Evolutionary conservation across 2,888 invertebrate species (phyloP).

Genomic region (Sussaba pulchella): DNA sequence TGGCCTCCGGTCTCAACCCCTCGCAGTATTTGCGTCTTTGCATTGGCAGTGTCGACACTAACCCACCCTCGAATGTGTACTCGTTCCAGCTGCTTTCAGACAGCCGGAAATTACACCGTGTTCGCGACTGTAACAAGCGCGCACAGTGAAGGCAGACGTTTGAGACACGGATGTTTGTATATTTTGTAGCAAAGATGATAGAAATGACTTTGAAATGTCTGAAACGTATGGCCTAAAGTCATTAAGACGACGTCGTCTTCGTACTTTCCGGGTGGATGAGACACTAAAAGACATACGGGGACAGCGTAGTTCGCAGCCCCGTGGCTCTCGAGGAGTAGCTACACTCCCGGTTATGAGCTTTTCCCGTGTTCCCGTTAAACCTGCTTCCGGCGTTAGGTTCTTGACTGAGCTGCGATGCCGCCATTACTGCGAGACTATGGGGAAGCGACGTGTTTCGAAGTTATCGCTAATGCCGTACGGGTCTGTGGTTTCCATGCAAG

Average conservation of each 20-base stretch:
- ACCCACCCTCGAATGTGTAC: conserved; percentile 21
- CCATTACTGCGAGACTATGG: conserved; percentile 30
- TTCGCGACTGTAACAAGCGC: neutral
- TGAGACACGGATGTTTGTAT: conserved; percentile 19
- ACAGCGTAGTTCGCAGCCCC: conserved; percentile 13
- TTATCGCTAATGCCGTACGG: conserved; percentile 22
- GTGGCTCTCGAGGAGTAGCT: conserved; percentile 30
- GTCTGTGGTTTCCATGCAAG: conserved; percentile 19
- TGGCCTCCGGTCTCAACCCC: neutral
- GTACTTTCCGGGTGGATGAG: conserved; percentile 1
- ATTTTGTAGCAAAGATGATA: conserved; percentile 44
- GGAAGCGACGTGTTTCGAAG: conserved; percentile 8
- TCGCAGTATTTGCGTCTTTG: conserved; percentile 14
- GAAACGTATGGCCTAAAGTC: conserved; percentile 17
- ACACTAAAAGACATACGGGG: neutral
- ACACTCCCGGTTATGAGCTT: conserved; percentile 51
- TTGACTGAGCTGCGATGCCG: neutral
- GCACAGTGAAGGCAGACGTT: neutral
- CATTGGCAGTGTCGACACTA: conserved; percentile 14
- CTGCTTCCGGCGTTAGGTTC: conserved; percentile 16
- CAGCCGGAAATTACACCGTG: too few relatives aligned
- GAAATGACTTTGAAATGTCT: conserved; percentile 33
- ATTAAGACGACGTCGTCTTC: conserved; percentile 30
- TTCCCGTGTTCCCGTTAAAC: conserved; percentile 54
- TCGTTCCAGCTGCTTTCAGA: neutral